A percentile compares a stretch with the other conserved stretches of the same genome.
Conservation (phyloP, 2,113 vertebrate species). For the Periophthalmodon schlosseri region DNA sequence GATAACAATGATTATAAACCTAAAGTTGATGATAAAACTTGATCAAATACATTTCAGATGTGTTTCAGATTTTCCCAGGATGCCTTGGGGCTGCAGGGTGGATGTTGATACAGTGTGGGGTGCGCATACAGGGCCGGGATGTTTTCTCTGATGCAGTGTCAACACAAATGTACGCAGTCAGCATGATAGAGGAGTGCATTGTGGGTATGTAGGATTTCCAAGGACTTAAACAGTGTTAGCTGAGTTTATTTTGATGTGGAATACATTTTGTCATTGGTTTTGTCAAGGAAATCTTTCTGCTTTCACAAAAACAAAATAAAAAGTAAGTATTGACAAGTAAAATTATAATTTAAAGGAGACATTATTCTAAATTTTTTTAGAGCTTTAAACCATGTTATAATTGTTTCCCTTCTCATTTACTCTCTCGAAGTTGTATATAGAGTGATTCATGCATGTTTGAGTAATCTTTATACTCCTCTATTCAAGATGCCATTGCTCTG, state of each 20-base stretch:
- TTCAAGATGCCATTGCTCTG: no score
- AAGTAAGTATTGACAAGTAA: no score
- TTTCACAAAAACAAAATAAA: background rate
- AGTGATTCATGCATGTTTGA: no score
- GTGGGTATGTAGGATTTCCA: background rate
- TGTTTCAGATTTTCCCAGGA: background rate
- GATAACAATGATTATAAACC: no score
- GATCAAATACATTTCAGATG: background rate
- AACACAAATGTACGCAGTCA: background rate
- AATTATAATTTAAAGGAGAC: no score
- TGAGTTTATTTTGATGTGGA: background rate
- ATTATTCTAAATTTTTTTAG: no score
- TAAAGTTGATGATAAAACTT: background rate
- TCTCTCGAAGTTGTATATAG: no score
- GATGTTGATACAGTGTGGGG: background rate
- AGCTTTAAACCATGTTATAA: no score
- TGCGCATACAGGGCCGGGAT: background rate
- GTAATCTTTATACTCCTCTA: no score
- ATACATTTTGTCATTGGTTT: background rate
- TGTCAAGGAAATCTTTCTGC: background rate
- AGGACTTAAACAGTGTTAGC: background rate
- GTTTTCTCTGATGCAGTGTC: conserved; percentile 3
- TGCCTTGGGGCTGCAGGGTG: background rate
- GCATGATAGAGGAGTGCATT: background rate
- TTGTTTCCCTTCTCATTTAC: no score